These are phyloP conservation scores for Prionailurus bengalensis DNA, from an alignment of 2,113 vertebrate species.

Conservation along the genomic window DNA sequence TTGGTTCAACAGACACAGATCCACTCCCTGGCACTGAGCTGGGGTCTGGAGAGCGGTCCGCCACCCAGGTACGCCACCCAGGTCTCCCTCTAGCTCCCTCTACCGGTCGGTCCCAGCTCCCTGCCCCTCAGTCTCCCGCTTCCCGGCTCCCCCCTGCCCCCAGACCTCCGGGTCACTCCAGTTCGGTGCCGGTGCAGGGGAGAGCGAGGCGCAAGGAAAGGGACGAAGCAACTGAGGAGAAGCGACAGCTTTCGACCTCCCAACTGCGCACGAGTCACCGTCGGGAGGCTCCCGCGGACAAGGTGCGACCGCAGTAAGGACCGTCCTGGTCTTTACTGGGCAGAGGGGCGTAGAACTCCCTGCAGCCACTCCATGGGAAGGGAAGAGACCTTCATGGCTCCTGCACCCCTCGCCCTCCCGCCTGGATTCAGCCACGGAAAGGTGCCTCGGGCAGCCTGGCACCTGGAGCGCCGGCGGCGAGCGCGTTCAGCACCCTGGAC, in stretches of 20 bases:
- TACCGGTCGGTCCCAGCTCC: neutral
- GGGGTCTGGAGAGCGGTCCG: rapidly evolving
- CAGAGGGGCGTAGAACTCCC: neutral
- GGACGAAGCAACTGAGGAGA: rapidly evolving
- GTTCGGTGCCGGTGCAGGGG: neutral
- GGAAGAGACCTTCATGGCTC: neutral
- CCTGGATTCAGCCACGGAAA: neutral
- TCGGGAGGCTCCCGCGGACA: neutral
- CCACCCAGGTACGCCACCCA: neutral
- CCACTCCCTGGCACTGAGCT: neutral
- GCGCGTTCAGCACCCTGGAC: constrained; percentile 91
- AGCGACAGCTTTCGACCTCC: neutral
- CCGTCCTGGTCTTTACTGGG: neutral
- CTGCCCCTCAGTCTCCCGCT: neutral
- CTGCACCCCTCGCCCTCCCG: rapidly evolving
- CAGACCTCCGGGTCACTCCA: neutral
- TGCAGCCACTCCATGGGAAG: neutral
- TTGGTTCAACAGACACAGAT: rapidly evolving
- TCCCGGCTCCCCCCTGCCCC: too few relatives aligned
- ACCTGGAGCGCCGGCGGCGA: rapidly evolving
- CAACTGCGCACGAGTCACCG: constrained; percentile 66
- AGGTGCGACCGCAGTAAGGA: constrained; percentile 67
- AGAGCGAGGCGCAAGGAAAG: rapidly evolving
- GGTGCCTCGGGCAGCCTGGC: neutral
- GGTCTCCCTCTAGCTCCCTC: neutral